Evolutionary conservation across 2,113 vertebrate genomes (phyloP).

Genomic region (Malurus cyaneus): DNA sequence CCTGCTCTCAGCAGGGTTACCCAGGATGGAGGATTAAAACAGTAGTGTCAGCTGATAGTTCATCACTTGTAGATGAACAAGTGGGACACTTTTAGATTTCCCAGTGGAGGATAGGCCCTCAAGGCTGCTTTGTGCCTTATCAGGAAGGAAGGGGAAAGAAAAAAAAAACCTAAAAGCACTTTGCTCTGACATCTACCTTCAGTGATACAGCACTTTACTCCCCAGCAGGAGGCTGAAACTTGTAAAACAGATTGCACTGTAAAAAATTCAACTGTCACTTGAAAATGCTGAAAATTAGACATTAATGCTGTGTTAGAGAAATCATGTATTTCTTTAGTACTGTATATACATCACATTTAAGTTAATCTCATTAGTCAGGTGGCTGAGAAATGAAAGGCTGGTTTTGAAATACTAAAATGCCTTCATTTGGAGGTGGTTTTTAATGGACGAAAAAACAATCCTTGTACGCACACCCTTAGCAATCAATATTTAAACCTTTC

Average conservation of each 20-base stretch:
- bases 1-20: background rate
- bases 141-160: background rate
- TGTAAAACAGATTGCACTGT: background rate
- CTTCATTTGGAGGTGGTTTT: background rate
- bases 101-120: conserved; percentile 17
- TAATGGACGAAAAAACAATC: background rate
- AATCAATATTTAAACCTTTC: background rate
- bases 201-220: background rate
- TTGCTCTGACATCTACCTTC: conserved; percentile 11
- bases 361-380: background rate
- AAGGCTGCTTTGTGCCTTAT: conserved; percentile 8
- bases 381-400: background rate
- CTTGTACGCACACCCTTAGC: background rate
- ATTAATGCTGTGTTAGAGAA: background rate
- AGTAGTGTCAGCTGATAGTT: conserved; percentile 22
- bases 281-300: conserved; percentile 7
- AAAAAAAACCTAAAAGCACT: background rate
- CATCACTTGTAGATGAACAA: conserved; percentile 24
- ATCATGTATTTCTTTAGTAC: background rate
- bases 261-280: background rate
- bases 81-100: conserved; percentile 39
- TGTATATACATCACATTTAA: background rate
- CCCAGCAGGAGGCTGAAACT: conserved; percentile 25
- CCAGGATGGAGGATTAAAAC: background rate
- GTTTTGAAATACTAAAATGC: background rate